Conservation (phyloP, 2,888 invertebrate species). For the Eupithecia pulchellata region DNA sequence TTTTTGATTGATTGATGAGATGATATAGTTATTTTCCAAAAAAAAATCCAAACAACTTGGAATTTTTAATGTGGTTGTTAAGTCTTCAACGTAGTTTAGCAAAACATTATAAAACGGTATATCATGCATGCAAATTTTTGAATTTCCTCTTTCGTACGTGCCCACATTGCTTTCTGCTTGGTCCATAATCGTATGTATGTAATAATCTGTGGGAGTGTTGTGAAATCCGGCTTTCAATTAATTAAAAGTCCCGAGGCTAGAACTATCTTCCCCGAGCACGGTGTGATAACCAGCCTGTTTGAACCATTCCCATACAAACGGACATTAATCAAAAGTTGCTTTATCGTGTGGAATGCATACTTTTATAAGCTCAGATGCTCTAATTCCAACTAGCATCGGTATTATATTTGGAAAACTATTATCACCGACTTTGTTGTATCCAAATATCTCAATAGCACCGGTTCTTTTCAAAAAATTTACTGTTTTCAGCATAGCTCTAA, state of each 20-base stretch:
- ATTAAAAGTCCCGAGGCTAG: conserved; percentile 91
- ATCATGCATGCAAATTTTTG: conserved; percentile 89
- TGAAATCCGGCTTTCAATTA: conserved; percentile 91
- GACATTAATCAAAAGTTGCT: conserved; percentile 91
- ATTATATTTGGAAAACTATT: conserved; percentile 97
- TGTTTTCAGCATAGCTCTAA: conserved; percentile 93
- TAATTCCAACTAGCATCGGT: conserved; percentile 91
- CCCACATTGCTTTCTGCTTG: conserved; percentile 89
- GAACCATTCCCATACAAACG: conserved; percentile 94
- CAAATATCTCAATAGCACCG: conserved; percentile 90
- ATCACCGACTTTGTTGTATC: conserved; percentile 97
- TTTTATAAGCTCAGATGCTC: conserved; percentile 86
- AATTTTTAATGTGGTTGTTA: conserved; percentile 85
- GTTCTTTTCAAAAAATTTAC: conserved; percentile 85
- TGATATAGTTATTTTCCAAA: conserved; percentile 93
- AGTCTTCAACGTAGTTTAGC: conserved; percentile 88
- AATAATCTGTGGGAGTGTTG: conserved; percentile 93
- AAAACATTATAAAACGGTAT: conserved; percentile 89
- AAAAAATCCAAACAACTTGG: conserved; percentile 91
- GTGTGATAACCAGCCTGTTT: conserved; percentile 90
- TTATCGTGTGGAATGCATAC: conserved; percentile 86
- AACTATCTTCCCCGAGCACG: conserved; percentile 93
- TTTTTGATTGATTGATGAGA: conserved; percentile 92
- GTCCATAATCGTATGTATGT: conserved; percentile 90
- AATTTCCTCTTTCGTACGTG: conserved; percentile 87